Evolutionary conservation across 1,140 invertebrate species (phyloP).

Genomic region (Drosophila ohnishii): DNA sequence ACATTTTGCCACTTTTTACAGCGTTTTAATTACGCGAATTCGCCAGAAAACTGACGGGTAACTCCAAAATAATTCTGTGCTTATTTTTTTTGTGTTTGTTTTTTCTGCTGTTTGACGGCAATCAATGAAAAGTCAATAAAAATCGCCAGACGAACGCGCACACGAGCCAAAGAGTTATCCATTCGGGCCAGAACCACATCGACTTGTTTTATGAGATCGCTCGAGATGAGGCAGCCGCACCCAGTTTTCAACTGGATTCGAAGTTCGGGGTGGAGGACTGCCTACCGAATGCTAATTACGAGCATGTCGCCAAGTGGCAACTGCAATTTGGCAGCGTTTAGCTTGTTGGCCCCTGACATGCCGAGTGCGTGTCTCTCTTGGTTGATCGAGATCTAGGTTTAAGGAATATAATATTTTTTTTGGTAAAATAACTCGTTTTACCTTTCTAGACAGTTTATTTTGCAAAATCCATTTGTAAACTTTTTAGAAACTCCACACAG

Average conservation of each 20-base stretch:
- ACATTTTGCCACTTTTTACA: conserved; percentile 58
- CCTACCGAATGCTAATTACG: conserved; percentile 66
- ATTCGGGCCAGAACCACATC: conserved; percentile 30
- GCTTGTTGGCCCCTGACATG: conserved; percentile 27
- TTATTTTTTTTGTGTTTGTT: conserved; percentile 21
- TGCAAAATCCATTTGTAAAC: too few relatives aligned
- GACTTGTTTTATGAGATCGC: conserved; percentile 72
- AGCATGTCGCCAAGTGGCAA: conserved; percentile 60
- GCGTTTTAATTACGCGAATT: conserved; percentile 67
- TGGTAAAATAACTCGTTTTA: not conserved
- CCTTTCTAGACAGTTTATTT: not conserved
- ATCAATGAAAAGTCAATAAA: conserved; percentile 77
- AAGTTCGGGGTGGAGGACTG: not conserved
- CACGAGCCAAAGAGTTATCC: conserved; percentile 60
- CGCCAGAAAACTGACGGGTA: conserved; percentile 53
- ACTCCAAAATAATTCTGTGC: conserved; percentile 57
- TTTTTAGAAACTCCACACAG: too few relatives aligned
- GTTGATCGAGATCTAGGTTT: not conserved
- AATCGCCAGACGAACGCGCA: conserved; percentile 40
- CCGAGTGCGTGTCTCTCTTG: conserved; percentile 3
- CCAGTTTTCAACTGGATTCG: conserved; percentile 23
- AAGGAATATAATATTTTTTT: not conserved
- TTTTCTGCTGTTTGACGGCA: conserved; percentile 36
- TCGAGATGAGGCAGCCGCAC: conserved; percentile 54
- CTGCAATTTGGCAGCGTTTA: conserved; percentile 25